A percentile compares a stretch with the other conserved stretches of the same genome.
phyloP scores from a whole-genome alignment of 1,140 invertebrate genomes.

The Polypedilum vanderplanki region DNA sequence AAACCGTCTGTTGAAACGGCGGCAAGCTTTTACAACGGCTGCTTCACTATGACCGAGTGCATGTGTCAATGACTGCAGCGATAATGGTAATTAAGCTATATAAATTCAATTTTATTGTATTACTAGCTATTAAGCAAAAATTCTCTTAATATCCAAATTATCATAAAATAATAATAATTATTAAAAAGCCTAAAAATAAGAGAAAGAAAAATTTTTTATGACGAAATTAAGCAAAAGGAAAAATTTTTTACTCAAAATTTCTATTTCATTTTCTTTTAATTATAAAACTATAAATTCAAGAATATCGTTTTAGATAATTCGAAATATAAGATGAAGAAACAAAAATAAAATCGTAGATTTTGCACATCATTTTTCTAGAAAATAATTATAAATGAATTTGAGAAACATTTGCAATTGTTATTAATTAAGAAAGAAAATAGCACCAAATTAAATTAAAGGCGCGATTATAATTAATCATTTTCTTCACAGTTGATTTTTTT shows the following conservation, averaged over 20 bases:
- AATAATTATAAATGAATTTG: neutral
- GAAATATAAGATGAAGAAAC: neutral
- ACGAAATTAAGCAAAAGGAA: neutral
- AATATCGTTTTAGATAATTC: constrained; percentile 28
- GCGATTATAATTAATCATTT: neutral
- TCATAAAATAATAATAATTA: neutral
- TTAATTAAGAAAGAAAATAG: neutral
- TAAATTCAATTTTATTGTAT: constrained; percentile 13
- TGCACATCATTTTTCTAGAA: neutral
- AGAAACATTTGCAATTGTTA: neutral
- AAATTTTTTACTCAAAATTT: neutral
- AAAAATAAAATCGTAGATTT: neutral
- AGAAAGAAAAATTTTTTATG: neutral
- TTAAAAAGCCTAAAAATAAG: neutral
- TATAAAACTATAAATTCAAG: neutral
- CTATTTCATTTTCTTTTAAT: neutral
- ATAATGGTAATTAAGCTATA: neutral
- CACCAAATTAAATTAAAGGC: neutral
- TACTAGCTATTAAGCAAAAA: neutral
- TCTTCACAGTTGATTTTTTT: neutral
- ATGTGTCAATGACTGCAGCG: constrained; percentile 32
- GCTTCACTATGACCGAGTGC: constrained; percentile 50
- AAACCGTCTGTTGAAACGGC: constrained; percentile 47
- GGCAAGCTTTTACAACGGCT: constrained; percentile 50
- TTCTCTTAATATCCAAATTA: neutral